Conservation (phyloP, 2,797 vertebrate species). For the Pteronotus mesoamericanus region DNA sequence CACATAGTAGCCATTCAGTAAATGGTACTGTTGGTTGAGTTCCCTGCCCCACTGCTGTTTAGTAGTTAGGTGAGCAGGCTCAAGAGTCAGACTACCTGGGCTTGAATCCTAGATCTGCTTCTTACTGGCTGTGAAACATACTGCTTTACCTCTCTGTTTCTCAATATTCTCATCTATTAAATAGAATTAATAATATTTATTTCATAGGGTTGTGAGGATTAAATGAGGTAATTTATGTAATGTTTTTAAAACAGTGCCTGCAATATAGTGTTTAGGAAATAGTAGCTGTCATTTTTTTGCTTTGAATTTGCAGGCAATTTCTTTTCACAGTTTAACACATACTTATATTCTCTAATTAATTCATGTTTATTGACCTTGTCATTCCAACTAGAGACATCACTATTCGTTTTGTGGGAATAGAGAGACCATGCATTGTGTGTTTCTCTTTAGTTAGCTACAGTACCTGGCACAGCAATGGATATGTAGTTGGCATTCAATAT, state of each 20-base stretch:
- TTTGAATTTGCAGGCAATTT: constrained; percentile 9
- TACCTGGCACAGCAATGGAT: constrained; percentile 41
- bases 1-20: neutral
- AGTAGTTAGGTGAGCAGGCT: neutral
- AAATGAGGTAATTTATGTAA: neutral
- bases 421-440: neutral
- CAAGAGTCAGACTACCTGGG: neutral
- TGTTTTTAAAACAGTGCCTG: neutral
- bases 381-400: neutral
- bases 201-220: neutral
- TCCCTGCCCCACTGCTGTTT: neutral
- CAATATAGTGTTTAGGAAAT: constrained; percentile 29
- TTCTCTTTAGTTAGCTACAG: neutral
- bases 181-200: neutral
- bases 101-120: neutral
- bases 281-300: neutral
- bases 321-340: neutral
- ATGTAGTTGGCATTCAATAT: constrained; percentile 33
- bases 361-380: constrained; percentile 45
- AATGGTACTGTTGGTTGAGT: neutral
- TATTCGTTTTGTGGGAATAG: constrained; percentile 2
- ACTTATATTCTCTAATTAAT: constrained; percentile 2
- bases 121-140: neutral
- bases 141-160: neutral
- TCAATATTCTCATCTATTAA: constrained; percentile 23